Evolutionary conservation across 2,797 vertebrate genomes (phyloP).

Genomic region (Sparidentex hasta): DNA sequence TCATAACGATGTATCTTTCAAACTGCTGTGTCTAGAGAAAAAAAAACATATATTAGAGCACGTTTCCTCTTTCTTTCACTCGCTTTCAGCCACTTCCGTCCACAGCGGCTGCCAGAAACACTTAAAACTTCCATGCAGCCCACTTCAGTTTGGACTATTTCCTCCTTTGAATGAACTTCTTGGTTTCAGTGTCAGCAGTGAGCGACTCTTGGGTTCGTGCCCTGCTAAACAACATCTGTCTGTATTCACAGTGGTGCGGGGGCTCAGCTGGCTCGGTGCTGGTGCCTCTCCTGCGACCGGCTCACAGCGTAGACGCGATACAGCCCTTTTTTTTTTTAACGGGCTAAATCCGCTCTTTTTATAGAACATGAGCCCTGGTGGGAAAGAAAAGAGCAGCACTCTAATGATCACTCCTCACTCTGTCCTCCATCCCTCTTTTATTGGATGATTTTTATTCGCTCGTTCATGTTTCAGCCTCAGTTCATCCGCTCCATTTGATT

Average conservation of each 20-base stretch:
- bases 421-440: slow-evolving; percentile 12
- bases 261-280: background rate
- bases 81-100: too few species aligned
- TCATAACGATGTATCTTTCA: too few species aligned
- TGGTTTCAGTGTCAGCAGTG: background rate
- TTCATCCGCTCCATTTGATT: background rate
- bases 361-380: slow-evolving; percentile 20
- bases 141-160: too few species aligned
- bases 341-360: slow-evolving; percentile 48
- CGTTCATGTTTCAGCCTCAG: background rate
- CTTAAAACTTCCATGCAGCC: too few species aligned
- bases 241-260: slow-evolving; percentile 5
- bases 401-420: slow-evolving; percentile 46
- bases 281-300: slow-evolving; percentile 20
- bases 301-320: slow-evolving; percentile 35
- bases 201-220: background rate
- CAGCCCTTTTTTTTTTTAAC: slow-evolving; percentile 43
- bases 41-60: too few species aligned
- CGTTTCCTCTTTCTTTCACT: too few species aligned
- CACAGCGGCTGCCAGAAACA: too few species aligned
- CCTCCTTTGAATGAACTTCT: too few species aligned
- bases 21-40: too few species aligned
- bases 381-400: slow-evolving; percentile 35
- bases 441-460: background rate
- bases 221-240: slow-evolving; percentile 34